Base-by-base conservation (phyloP, 2,113 vertebrate species). In the Oreochromis niloticus region DNA sequence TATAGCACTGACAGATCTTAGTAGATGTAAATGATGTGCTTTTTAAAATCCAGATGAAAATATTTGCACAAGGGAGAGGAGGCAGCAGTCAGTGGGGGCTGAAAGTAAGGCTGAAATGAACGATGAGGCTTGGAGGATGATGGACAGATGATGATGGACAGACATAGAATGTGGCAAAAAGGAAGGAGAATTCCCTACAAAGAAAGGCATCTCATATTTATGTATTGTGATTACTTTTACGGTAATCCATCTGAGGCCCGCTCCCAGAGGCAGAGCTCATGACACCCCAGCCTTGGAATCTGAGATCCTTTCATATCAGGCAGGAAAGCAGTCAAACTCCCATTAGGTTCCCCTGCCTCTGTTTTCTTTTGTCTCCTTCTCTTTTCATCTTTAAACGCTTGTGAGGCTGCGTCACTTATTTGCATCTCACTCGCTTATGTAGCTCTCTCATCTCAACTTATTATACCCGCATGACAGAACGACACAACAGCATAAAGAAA, bases 371-470 rank as follows among this genome's bases (percentile, higher is more conserved):
- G 87, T 92, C 89, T 93, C 61, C 36, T 87, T 91, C 84, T 84
- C 92, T 93, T 94, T 94, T 95, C 94, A 95, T 95, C 93, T 95
- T 89, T 94, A 94, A 96, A 94, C 81, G 81, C 90, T 91, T 32
- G 84, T 55, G 89, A 88, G 86, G 85, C 87, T 88, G 57, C 59
- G 83, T 89, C 93, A 82, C 83, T 89, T 89, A 94, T 97, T 96
- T 96, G 94, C 94, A 92, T 96, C 90, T 86, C 78, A 68, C 84
- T 93, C 87, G 90, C 88, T 89, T 87, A 86, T 89, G 75, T 75
- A 91, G 93, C 88, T 52, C 82, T 91, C 87, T 85, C 84, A 91
- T 91, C 91, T 82, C 41, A 56, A 80, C 32, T 82, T 86, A 82
- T 81, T 84, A 81, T 79, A 83, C 83, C 91, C 56, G 85, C 17